Evolutionary conservation across 1,140 invertebrate species (phyloP).

Genomic region (Zaprionus tsacasi): DNA sequence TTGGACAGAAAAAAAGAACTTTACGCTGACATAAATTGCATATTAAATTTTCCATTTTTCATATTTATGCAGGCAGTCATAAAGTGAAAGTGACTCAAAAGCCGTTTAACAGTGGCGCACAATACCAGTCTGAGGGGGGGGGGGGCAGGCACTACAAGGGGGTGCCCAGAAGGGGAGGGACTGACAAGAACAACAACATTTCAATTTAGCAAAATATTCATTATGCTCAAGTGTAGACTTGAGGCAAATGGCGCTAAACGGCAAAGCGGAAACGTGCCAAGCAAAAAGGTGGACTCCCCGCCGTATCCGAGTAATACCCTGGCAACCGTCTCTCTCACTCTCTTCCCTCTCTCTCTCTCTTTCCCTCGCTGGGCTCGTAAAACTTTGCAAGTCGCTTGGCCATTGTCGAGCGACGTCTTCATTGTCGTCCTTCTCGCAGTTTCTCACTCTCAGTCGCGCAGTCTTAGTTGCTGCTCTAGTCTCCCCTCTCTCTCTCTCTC

Average conservation of each 20-base stretch:
- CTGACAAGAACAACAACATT: constrained; percentile 64
- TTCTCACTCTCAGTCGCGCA: constrained; percentile 16
- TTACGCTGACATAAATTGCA: constrained; percentile 75
- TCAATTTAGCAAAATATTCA: constrained; percentile 80
- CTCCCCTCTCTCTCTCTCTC: neutral
- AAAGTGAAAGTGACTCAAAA: constrained; percentile 76
- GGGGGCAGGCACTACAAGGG: neutral
- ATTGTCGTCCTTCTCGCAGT: constrained; percentile 45
- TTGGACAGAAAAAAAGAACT: constrained; percentile 31
- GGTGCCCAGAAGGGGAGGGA: neutral
- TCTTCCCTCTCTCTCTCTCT: neutral
- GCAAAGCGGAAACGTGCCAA: constrained; percentile 72
- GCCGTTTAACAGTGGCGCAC: constrained; percentile 25
- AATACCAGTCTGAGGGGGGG: neutral
- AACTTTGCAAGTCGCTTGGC: constrained; percentile 62
- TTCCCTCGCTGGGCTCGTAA: constrained; percentile 3
- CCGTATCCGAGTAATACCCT: constrained; percentile 7
- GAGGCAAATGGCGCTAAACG: constrained; percentile 64
- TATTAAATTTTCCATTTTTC: constrained; percentile 82
- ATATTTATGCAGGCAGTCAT: constrained; percentile 79
- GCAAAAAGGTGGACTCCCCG: constrained; percentile 51
- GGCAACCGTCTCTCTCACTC: neutral
- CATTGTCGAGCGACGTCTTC: constrained; percentile 67
- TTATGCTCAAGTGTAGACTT: constrained; percentile 73
- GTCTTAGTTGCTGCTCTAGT: neutral